Base-by-base conservation (phyloP, 1,140 invertebrate species). In the Hypothenemus hampei region DNA sequence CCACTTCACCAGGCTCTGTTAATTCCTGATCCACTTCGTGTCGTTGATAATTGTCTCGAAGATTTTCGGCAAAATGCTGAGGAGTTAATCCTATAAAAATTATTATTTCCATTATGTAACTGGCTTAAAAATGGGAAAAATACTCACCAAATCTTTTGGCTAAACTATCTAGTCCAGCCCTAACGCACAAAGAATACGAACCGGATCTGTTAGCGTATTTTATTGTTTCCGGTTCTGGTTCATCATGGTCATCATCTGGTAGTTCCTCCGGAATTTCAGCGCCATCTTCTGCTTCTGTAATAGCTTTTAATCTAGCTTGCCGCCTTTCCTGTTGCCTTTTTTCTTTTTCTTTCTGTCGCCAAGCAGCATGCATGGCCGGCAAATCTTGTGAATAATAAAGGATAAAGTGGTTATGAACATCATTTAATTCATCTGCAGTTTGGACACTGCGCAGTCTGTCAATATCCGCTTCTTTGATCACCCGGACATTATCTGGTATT, bases 61-160 rank as follows among this genome's bases (percentile, higher is more conserved):
- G 73, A 75, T 99, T 99, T 75, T 98, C 94, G 2, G 92, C 95
- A 73, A 97, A 98, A 68, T 98, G 86, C 67, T 96, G 90, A 0
- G 97, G 91, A 1, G 84, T 87, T n/a, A 99, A 72, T 59, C 97
- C 50, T 51, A 31, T 19, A 21, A 3, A 46, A 31, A 15, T 13
- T 15, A 6, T n/a, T n/a, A n/a, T n/a, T n/a, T n/a, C n/a, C n/a
- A n/a, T n/a, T n/a, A n/a, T n/a, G n/a, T n/a, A n/a, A n/a, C n/a
- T n/a, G n/a, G n/a, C n/a, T n/a, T n/a, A n/a, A n/a, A n/a, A n/a
- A 13, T 46, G 21, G 1, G 22, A 26, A 47, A 19, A n/a, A n/a
- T 41, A 20, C 21, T 29, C 36, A 53, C 51, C 97, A 75, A 98
- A 98, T 58, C 84, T 88, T 67, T 91, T 91, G 1, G 91, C 89